Percentiles rank a stretch among this genome's conserved stretches.
These are phyloP conservation scores for Scaptomyza graminum DNA, from an alignment of 1,140 invertebrate species.

Conservation along the genomic window DNA sequence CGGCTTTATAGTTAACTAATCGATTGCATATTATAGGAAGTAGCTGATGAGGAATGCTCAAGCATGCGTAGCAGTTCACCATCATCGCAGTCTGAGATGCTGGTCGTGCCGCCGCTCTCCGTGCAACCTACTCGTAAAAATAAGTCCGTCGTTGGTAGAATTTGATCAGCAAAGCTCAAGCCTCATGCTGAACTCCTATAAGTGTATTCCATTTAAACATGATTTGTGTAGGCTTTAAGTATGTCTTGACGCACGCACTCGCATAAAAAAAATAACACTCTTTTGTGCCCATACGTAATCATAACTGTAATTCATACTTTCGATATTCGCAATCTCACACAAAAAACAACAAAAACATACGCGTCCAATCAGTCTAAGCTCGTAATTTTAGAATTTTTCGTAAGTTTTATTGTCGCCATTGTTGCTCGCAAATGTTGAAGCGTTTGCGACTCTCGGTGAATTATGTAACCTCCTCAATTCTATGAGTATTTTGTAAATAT, in stretches of 20 bases:
- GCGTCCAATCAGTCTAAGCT: slow-evolving; percentile 64
- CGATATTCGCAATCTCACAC: slow-evolving; percentile 61
- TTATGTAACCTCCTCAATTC: slow-evolving; percentile 30
- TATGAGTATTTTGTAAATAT: slow-evolving; percentile 65
- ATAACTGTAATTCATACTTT: slow-evolving; percentile 18
- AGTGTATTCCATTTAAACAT: slow-evolving; percentile 64
- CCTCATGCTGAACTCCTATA: slow-evolving; percentile 23
- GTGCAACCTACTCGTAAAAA: slow-evolving; percentile 91
- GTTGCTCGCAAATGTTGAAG: slow-evolving; percentile 63
- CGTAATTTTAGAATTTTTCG: slow-evolving; percentile 42
- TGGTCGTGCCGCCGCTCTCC: slow-evolving; percentile 90
- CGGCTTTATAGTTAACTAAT: slow-evolving; percentile 16
- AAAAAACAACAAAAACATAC: slow-evolving; percentile 17
- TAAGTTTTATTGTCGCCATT: slow-evolving; percentile 50
- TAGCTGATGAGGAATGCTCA: slow-evolving; percentile 85
- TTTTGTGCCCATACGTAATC: slow-evolving; percentile 30
- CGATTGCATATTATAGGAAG: slow-evolving; percentile 85
- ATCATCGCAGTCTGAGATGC: slow-evolving; percentile 86
- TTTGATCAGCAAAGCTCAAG: slow-evolving; percentile 41
- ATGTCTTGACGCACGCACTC: slow-evolving; percentile 16
- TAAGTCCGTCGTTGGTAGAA: slow-evolving; percentile 84
- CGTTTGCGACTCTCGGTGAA: slow-evolving; percentile 54
- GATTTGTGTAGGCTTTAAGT: slow-evolving; percentile 30
- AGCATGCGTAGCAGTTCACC: slow-evolving; percentile 85
- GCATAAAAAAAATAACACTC: slow-evolving; percentile 23